Base-by-base conservation (phyloP, 2,797 vertebrate species). In the Cephalopachus bancanus region DNA sequence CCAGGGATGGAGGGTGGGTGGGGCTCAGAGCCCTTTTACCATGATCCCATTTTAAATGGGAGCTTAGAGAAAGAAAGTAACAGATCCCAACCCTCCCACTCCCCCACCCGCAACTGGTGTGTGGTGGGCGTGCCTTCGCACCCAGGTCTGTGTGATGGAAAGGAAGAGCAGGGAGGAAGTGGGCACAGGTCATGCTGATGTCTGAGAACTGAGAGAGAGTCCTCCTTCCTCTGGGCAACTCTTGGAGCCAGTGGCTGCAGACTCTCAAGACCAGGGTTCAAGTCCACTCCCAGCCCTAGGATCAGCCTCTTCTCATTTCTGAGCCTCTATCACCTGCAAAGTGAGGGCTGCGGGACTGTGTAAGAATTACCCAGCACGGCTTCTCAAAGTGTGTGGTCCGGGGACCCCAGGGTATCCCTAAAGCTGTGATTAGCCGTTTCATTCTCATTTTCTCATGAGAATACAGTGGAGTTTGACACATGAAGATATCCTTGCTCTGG, bases 401-500 rank as follows among this genome's bases (percentile, higher is more conserved):
- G 26, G 55, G 65, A 57, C 22, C 11, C n/a, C 74, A 44, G 0
- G 6, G 51, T n/a, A 22, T 20, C 33, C 81, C n/a, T 28, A 24
- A 49, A 28, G 53, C 57, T 49, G 5, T 0, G 22, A 0, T 10
- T 11, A 8, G 22, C 17, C 33, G 4, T 26, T 30, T 20, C 5
- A n/a, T 15, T n/a, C 22, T 33, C 65, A 1, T 30, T 4, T 16
- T 76, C 55, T 49, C 16, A 10, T 12, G 65, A 33, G 80, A 64
- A 59, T 2, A 0, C 79, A 4, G 55, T 10, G 72, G 57, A 5
- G 51, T 20, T 75, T 0, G 11, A 12, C 0, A 0, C 0, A 51
- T 0, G 10, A n/a, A 3, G 37, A 19, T 0, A 0, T n/a, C 49
- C 0, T 19, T 62, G 65, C 67, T 37, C 24, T 11, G 10, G 17